Evolutionary conservation across 2,888 invertebrate species (phyloP), one percentile per base, ranked within the genome.

Genomic region (Lithophane semibrunnea): DNA sequence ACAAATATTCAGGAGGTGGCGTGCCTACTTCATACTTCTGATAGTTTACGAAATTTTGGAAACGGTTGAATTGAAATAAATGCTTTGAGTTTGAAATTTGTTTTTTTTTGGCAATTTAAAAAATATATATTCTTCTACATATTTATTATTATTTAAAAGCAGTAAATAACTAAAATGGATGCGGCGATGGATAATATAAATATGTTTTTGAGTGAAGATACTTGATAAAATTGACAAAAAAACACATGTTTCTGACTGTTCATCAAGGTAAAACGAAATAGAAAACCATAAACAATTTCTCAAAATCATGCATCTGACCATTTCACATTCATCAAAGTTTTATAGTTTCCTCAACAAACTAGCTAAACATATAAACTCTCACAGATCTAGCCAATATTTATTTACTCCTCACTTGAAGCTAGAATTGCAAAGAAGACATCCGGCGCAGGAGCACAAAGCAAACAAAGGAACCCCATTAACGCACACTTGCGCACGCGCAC

Each of bases 391-490:
- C 64, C 54, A 80, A 76, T 82, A 74, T 85, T 76, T 78, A 79
- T 86, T 78, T 85, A 73, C 78, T 76, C 80, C 18, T 49, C 54
- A 44, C 69, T 72, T 60, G 73, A 75, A 78, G 71, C 75, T 74
- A 79, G 83, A 75, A 82, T 79, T 77, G 80, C 82, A 77, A 86
- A 86, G 81, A 84, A 87, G 72, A 88, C 85, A 89, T 88, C 86
- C 86, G 86, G 84, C 72, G 73, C 73, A 67, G 82, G 78, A 76
- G 75, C 83, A 84, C 77, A 86, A 91, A 88, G 85, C 91, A 91
- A 92, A 92, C 91, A 91, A 91, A 92, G 89, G 90, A 88, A 90
- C 90, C 88, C 86, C 90, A 93, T 92, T 90, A 90, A 90, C 92
- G 83, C 91, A 93, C 91, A 91, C 91, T 89, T 84, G 88, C 85